Percentiles rank a stretch among this genome's conserved stretches.
Evolutionary conservation across 2,113 vertebrate species (phyloP).

Genomic region (Alethe castanea): DNA sequence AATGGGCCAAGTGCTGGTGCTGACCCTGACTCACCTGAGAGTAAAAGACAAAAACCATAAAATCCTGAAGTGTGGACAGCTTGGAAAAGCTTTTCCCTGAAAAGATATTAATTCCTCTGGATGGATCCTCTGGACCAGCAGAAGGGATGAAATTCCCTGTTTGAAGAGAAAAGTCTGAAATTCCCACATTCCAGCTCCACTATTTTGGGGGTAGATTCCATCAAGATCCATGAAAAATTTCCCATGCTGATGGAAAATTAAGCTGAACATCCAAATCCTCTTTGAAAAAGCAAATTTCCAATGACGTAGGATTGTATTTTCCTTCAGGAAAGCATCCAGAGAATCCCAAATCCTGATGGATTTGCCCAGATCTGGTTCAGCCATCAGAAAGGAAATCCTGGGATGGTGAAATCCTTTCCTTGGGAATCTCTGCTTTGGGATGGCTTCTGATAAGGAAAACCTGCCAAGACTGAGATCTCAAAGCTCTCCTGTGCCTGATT

Average conservation of each 20-base stretch:
- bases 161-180: not conserved
- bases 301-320: not conserved
- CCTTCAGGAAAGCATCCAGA: not conserved
- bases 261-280: not conserved
- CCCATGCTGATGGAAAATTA: not conserved
- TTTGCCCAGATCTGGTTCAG: not conserved
- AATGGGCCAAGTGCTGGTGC: not conserved
- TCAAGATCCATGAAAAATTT: not conserved
- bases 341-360: fast-evolving
- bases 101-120: not conserved
- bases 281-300: not conserved
- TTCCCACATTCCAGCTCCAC: not conserved
- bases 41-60: not conserved
- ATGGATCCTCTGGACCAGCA: not conserved
- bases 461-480: not conserved
- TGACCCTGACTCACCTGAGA: not conserved
- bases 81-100: not conserved
- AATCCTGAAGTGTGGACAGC: not conserved
- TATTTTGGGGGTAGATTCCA: not conserved
- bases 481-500: not conserved
- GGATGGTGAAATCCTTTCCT: not conserved
- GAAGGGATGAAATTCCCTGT: not conserved
- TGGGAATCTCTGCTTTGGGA: not conserved
- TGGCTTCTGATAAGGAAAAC: not conserved
- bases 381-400: not conserved